Conservation (phyloP, 2,113 vertebrate genomes). For the Lynx canadensis region DNA sequence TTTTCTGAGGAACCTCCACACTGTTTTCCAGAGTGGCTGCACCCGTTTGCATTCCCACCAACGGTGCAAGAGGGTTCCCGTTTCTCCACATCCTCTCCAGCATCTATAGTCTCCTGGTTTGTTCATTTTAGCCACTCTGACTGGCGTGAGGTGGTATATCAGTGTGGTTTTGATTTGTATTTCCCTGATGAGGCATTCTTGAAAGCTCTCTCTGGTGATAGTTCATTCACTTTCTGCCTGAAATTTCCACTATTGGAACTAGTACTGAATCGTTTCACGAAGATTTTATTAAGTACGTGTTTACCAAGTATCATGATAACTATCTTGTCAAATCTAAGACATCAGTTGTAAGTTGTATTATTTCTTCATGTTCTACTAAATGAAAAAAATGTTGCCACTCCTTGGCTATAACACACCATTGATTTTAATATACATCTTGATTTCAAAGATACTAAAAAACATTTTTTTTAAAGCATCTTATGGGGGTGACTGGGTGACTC, state of each 20-base stretch:
- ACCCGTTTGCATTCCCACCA: no score
- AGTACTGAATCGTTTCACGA: neutral
- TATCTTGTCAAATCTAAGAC: neutral
- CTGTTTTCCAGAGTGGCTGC: no score
- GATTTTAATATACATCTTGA: conserved; percentile 10
- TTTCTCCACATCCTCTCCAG: no score
- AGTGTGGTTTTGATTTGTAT: no score
- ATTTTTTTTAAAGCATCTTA: neutral
- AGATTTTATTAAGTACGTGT: neutral
- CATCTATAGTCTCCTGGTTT: no score
- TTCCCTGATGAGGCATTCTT: neutral
- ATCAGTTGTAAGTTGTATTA: neutral
- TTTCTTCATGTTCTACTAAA: neutral
- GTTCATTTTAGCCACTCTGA: no score
- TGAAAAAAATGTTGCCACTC: neutral
- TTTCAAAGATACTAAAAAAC: neutral
- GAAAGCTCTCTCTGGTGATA: neutral
- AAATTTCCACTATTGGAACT: neutral
- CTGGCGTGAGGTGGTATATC: no score
- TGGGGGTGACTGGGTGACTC: no score
- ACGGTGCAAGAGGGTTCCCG: no score
- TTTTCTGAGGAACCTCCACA: no score
- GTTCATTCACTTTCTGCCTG: conserved; percentile 34
- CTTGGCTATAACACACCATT: neutral
- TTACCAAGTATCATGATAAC: neutral